Evolutionary conservation across 2,113 vertebrate species (phyloP), one percentile per base, ranked within the genome.

Genomic region (Scortum barcoo): DNA sequence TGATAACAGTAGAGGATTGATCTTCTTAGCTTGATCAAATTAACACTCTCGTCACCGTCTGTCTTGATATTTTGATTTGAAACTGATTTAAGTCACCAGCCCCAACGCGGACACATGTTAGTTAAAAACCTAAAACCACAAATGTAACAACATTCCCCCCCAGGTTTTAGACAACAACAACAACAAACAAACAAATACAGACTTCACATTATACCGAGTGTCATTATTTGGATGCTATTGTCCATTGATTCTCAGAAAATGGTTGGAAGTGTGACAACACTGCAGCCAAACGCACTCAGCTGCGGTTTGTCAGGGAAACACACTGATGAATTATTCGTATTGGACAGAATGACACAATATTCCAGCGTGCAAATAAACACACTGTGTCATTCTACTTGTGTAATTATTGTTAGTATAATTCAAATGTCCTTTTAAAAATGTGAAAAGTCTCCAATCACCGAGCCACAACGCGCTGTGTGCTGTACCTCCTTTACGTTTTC

Each of bases 271-370:
- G 76, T 79, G 70, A 58, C 67, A 33, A 36, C 50, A 22, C 2
- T 44, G 42, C 61, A 69, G 50, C 76, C 83, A 38, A 38, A 66
- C 2, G 40, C 72, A 70, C 79, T 76, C 65, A 30, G 77, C 53
- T 30, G 24, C 1, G 51, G 44, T 75, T 84, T 60, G 72, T 78
- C 65, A 76, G 61, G 22, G 10, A 83, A 36, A 1, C 58, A 62
- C 71, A 72, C 14, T 24, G 19, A 36, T 79, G 50, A 79, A 81
- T 87, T 75, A 84, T 89, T 79, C 20, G n/a, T 6, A 50, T 4
- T 17, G 51, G 17, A 58, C 38, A 44, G 33, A 80, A 58, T 44
- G 67, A 46, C 62, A 62, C 68, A 69, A 22, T 46, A 30, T 44
- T 26, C 16, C 30, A 40, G 10, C 0, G 1, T 53, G 51, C 50